phyloP scores from a whole-genome alignment of 1,140 invertebrate species.

The Pogonomyrmex barbatus region DNA sequence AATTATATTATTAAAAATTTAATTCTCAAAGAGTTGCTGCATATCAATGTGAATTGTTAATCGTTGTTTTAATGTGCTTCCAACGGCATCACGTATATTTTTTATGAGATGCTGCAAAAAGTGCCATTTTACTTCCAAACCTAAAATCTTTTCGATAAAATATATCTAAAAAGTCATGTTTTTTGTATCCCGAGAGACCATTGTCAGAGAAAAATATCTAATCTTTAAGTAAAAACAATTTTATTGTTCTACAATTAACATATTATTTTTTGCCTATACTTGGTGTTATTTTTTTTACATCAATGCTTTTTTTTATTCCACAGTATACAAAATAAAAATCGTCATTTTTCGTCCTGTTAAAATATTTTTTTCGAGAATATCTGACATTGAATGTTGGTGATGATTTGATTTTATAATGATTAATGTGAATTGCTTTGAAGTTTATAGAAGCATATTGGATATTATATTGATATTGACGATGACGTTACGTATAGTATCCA shows the following conservation, averaged over 20 bases:
- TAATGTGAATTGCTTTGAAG: neutral
- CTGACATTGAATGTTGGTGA: neutral
- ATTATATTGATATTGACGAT: neutral
- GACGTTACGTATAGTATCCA: neutral
- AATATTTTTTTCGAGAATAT: neutral
- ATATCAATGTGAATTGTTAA: neutral
- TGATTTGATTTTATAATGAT: neutral
- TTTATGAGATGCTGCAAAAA: neutral
- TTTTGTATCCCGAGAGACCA: no score
- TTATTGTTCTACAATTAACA: neutral
- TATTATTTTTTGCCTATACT: no score
- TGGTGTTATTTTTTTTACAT: neutral
- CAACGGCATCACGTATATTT: neutral
- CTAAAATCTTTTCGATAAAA: neutral
- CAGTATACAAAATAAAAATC: neutral
- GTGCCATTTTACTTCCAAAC: neutral
- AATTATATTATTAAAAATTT: neutral
- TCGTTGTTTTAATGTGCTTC: neutral
- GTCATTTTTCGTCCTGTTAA: neutral
- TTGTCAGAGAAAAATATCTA: neutral
- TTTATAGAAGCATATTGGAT: neutral
- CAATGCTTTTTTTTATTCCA: neutral
- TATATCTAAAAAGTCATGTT: neutral
- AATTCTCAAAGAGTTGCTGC: neutral
- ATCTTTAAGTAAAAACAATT: neutral